A percentile compares a stretch with the other conserved stretches of the same genome.
Evolutionary conservation across 2,888 invertebrate species (phyloP).

Genomic region (Cantharis flavilabris): DNA sequence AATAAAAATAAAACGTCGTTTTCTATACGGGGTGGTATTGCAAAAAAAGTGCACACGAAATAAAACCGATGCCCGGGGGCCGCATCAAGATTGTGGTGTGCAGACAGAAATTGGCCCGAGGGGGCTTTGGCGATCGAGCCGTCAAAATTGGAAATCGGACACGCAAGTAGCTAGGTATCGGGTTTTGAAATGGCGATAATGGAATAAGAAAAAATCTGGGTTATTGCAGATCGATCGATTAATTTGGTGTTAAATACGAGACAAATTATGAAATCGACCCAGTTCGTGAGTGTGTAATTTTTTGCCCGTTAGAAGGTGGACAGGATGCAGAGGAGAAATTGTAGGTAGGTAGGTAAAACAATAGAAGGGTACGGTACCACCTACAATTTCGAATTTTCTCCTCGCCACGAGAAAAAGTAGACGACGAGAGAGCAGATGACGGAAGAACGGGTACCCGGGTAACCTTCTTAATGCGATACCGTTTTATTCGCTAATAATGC

Average conservation of each 20-base stretch:
- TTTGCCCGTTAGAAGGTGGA: neutral
- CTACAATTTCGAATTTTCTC: constrained; percentile 5
- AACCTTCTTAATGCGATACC: constrained; percentile 4
- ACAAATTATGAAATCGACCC: constrained; percentile 16
- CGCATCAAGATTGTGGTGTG: neutral
- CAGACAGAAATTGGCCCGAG: neutral
- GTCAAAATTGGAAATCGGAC: neutral
- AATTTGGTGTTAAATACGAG: constrained; percentile 1
- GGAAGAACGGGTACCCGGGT: neutral
- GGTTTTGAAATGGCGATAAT: neutral
- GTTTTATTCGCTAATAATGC: constrained; percentile 14
- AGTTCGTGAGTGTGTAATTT: constrained; percentile 4
- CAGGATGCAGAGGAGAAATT: constrained; percentile 8
- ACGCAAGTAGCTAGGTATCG: neutral
- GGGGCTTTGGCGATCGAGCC: neutral
- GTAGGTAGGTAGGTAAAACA: neutral
- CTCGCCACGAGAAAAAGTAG: neutral
- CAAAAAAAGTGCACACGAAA: neutral
- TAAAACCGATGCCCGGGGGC: neutral
- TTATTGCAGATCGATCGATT: neutral
- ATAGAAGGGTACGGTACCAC: constrained; percentile 13
- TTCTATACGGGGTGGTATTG: neutral
- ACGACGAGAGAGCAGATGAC: neutral
- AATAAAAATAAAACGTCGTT: neutral
- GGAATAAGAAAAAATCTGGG: neutral